Evolutionary conservation across 2,797 vertebrate species (phyloP).

Genomic region (Squalus acanthias): DNA sequence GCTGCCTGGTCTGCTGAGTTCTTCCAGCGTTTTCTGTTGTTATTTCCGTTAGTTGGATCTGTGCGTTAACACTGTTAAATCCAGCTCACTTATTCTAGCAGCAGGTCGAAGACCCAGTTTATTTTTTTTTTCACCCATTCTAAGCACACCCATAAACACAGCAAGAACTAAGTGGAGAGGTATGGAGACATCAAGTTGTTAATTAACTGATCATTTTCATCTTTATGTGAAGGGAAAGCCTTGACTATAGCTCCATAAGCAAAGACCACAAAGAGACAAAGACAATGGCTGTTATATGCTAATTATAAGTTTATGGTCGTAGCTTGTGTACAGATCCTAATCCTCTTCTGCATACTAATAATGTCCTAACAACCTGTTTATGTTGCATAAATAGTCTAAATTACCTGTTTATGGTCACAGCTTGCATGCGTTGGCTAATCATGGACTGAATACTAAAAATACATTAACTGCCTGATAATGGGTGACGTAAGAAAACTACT

Average conservation of each 20-base stretch:
- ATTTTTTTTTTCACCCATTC: not conserved
- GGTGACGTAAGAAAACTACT: too few relatives aligned
- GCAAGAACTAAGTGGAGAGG: not conserved
- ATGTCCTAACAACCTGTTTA: not conserved
- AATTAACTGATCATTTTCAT: not conserved
- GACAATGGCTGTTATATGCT: not conserved
- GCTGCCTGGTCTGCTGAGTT: too few relatives aligned
- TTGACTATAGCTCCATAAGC: not conserved
- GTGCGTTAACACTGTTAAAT: not conserved
- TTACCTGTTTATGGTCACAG: not conserved
- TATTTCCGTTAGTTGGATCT: not conserved
- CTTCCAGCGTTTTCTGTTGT: too few relatives aligned
- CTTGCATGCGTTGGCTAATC: not conserved
- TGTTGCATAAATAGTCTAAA: not conserved
- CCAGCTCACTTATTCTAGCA: not conserved
- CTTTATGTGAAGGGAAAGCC: not conserved
- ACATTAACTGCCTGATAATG: not conserved
- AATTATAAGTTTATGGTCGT: not conserved
- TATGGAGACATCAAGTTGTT: not conserved
- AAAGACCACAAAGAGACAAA: not conserved
- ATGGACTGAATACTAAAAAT: not conserved
- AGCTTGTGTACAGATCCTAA: not conserved
- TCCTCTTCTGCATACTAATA: not conserved
- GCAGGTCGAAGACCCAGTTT: not conserved
- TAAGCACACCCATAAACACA: not conserved